Conservation (phyloP, 2,888 invertebrate species). For the Entomobrya proxima region DNA sequence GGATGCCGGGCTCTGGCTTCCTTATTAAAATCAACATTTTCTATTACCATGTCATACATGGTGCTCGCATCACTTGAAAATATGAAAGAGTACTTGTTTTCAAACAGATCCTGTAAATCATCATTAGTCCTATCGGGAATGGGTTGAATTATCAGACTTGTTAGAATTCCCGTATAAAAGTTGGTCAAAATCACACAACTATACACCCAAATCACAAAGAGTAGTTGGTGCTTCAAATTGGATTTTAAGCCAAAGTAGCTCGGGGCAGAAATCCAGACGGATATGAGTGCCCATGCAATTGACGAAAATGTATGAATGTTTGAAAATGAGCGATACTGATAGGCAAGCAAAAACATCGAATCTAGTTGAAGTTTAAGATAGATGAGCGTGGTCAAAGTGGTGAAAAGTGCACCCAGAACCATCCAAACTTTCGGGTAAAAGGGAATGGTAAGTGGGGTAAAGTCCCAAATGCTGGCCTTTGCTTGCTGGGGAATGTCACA, state of each 20-base stretch:
- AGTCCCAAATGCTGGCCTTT: not conserved
- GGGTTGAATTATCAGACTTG: conserved; percentile 30
- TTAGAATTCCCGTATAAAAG: conserved; percentile 17
- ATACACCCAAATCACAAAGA: not conserved
- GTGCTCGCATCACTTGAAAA: not conserved
- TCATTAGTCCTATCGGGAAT: not conserved
- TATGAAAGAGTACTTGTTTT: conserved; percentile 2
- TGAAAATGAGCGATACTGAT: not conserved
- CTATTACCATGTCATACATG: not conserved
- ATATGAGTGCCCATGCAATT: not conserved
- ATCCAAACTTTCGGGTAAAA: not conserved
- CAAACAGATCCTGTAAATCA: not conserved
- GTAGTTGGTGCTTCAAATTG: not conserved
- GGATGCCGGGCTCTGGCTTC: not conserved
- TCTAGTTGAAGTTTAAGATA: not conserved
- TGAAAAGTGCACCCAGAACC: not conserved
- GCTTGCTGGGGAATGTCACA: not conserved
- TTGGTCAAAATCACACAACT: not conserved
- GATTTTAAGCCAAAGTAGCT: not conserved
- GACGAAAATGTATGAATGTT: not conserved
- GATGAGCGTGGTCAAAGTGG: not conserved
- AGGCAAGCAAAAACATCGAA: no score
- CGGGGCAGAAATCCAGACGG: not conserved
- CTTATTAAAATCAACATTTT: not conserved
- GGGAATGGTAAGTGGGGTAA: not conserved